A percentile compares a stretch with the other conserved stretches of the same genome.
phyloP scores from a whole-genome alignment of 2,888 invertebrate species.

The Pseudolycoriella hygida region DNA sequence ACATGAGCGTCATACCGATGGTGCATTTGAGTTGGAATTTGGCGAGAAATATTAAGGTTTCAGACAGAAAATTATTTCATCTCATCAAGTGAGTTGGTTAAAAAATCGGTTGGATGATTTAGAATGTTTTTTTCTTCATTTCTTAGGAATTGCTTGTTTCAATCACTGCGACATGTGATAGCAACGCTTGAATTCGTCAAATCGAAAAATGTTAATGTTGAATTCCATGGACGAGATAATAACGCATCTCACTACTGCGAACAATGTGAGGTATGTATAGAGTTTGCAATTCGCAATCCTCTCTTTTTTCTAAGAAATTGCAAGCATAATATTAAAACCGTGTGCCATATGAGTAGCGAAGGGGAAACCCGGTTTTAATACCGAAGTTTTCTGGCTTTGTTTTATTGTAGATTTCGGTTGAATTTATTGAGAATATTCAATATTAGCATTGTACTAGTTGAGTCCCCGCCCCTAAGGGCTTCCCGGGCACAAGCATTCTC shows the following conservation, averaged over 20 bases:
- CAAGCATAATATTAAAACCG: too few species aligned
- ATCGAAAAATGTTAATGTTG: slow-evolving; percentile 67
- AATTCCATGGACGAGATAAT: slow-evolving; percentile 84
- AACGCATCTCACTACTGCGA: slow-evolving; percentile 96
- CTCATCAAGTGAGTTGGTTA: slow-evolving; percentile 47
- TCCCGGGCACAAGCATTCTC: too few species aligned
- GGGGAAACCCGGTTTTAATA: too few species aligned
- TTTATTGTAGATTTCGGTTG: too few species aligned
- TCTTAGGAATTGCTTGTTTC: slow-evolving; percentile 70
- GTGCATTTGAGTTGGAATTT: slow-evolving; percentile 96
- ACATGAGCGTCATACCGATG: slow-evolving; percentile 98
- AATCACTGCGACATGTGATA: slow-evolving; percentile 76
- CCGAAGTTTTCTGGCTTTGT: too few species aligned
- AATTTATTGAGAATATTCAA: too few species aligned
- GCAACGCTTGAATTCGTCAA: slow-evolving; percentile 75
- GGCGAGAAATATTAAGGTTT: slow-evolving; percentile 89
- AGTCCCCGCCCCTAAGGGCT: too few species aligned
- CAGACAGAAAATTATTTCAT: slow-evolving; percentile 74
- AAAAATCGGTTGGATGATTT: slow-evolving; percentile 4
- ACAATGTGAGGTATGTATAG: slow-evolving; percentile 94
- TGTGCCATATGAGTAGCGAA: too few species aligned
- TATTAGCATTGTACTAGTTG: too few species aligned
- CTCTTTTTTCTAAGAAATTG: too few species aligned
- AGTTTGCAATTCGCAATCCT: too few species aligned
- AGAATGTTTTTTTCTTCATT: too few species aligned